Percentiles rank a stretch among this genome's conserved stretches.
These are phyloP conservation scores for Tholera decimalis DNA, from an alignment of 2,888 invertebrate genomes.

Conservation along the genomic window DNA sequence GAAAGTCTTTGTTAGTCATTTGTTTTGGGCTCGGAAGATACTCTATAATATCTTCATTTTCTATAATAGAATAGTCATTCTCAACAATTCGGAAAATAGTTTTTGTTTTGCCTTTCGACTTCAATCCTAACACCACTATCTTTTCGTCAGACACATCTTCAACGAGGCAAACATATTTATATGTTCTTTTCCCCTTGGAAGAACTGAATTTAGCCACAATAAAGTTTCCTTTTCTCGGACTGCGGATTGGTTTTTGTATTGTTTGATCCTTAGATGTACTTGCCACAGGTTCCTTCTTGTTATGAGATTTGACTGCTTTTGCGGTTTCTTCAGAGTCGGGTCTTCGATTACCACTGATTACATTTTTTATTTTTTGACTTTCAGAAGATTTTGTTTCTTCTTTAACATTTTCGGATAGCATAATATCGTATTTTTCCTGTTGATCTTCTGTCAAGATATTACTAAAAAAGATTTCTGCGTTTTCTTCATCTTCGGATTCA, in stretches of 20 bases:
- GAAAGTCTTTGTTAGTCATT: background rate
- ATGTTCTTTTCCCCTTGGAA: background rate
- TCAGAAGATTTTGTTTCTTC: too few relatives aligned
- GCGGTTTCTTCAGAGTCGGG: too few relatives aligned
- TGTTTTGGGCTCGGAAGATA: background rate
- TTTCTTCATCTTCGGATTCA: background rate
- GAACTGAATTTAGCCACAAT: constrained; percentile 1
- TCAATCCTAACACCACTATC: background rate
- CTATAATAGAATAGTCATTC: background rate
- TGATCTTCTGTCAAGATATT: background rate
- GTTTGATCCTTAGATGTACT: background rate
- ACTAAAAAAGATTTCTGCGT: background rate
- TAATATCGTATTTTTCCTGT: background rate
- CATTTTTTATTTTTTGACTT: too few relatives aligned
- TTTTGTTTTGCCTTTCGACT: background rate
- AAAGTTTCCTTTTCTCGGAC: background rate
- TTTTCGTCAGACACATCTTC: background rate
- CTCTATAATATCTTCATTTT: background rate
- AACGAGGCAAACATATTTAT: background rate
- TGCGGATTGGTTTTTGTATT: background rate
- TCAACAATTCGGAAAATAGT: background rate
- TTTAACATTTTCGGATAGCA: too few relatives aligned
- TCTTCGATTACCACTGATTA: too few relatives aligned
- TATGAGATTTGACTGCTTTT: too few relatives aligned
- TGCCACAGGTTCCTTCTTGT: background rate